Conservation (phyloP, 2,888 invertebrate species). For the Tryphoninae sp. region DNA sequence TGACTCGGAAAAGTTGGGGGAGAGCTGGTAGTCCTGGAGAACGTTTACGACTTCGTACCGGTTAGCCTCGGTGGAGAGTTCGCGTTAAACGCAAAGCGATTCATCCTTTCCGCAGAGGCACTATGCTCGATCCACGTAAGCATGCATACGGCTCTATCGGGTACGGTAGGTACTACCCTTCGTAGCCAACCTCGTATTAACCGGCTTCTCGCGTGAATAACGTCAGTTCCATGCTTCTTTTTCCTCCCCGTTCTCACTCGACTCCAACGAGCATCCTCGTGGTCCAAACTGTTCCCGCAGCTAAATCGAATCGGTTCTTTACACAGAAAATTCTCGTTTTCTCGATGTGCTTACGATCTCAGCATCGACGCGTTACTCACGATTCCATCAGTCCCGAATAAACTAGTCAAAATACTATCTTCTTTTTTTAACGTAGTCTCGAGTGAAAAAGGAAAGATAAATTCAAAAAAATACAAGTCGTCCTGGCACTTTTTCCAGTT, state of each 20-base stretch:
- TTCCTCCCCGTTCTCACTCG: background rate
- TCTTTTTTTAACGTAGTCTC: background rate
- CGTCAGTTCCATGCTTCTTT: background rate
- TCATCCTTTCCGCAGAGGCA: conserved; percentile 31
- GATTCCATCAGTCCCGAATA: background rate
- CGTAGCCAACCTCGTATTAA: conserved; percentile 19
- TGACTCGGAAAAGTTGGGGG: conserved; percentile 56
- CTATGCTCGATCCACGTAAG: conserved; percentile 4
- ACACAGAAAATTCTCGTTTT: background rate
- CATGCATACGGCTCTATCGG: conserved; percentile 6
- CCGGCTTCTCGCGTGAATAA: conserved; percentile 23
- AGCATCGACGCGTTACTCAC: background rate
- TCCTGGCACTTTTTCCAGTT: conserved; percentile 39
- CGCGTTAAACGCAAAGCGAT: conserved; percentile 35
- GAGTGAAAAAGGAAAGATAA: conserved; percentile 45
- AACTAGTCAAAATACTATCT: no score
- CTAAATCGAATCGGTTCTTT: background rate
- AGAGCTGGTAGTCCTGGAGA: background rate
- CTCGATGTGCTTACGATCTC: background rate
- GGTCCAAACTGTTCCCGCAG: background rate
- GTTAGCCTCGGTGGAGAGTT: conserved; percentile 36
- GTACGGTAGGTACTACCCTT: background rate
- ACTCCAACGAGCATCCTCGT: conserved; percentile 4
- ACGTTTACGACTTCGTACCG: conserved; percentile 16
- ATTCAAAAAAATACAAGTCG: conserved; percentile 50